Percentiles rank a stretch among this genome's conserved stretches.
These are phyloP conservation scores for Schizopygopsis pylzovi DNA, from an alignment of 2,797 vertebrate species.

Conservation along the genomic window DNA sequence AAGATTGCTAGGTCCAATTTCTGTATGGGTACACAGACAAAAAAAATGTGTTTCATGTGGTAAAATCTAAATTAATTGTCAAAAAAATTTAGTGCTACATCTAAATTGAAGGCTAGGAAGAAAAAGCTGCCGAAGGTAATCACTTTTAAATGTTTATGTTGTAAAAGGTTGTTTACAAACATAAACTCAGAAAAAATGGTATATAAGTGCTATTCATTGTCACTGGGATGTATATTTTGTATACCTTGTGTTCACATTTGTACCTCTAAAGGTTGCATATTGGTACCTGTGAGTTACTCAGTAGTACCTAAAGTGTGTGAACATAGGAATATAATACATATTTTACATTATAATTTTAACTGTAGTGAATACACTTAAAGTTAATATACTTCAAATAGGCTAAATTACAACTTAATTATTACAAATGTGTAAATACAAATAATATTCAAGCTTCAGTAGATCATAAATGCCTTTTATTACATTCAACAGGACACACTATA, in stretches of 20 bases:
- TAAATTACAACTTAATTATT: background rate
- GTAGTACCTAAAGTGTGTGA: background rate
- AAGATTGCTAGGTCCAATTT: background rate
- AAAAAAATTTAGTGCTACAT: background rate
- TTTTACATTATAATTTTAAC: background rate
- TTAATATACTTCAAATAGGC: background rate
- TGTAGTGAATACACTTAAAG: background rate
- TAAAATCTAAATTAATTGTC: background rate
- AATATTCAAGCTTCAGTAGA: too few relatives aligned
- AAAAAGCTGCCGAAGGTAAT: background rate
- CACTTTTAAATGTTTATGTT: background rate
- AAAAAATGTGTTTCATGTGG: background rate
- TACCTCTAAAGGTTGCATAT: background rate
- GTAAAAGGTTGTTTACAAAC: background rate
- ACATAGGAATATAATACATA: background rate
- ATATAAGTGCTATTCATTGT: background rate
- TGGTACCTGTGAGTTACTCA: background rate
- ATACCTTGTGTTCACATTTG: background rate
- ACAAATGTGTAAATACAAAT: background rate
- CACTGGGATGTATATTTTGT: background rate
- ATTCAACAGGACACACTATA: too few relatives aligned
- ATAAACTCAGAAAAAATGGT: background rate
- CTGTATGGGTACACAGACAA: background rate
- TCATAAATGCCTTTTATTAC: too few relatives aligned
- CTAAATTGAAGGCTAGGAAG: background rate